Base-by-base conservation (phyloP, 2,888 invertebrate genomes). In the Gastracanthus pulcherrimus region DNA sequence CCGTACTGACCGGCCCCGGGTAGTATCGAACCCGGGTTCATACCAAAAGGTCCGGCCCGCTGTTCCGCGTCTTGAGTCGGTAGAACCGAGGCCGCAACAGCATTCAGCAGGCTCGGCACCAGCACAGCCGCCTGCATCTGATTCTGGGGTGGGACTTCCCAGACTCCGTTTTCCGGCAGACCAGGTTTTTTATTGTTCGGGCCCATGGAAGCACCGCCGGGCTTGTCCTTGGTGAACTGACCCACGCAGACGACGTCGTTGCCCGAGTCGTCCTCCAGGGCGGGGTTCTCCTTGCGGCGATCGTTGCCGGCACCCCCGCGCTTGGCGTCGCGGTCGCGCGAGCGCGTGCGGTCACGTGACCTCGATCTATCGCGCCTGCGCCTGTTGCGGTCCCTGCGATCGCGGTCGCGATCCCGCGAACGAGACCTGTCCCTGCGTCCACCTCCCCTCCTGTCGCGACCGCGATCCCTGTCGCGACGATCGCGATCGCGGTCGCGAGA, bases 391-490 rank as follows among this genome's bases (percentile, higher is more conserved):
- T 92, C 89, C 48, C 91, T 83, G 36, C 92, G 85, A 26, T 90
- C 91, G 26, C 93, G 89, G 51, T 94, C 94, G 31, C 95, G 91
- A 85, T 94, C 94, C 62, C 95, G 93, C 80, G 90, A 89, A 45
- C 92, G 83, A 74, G 91, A 90, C 0, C 92, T 87, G 16, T 92
- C 91, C 2, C 95, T 93, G 51, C 95, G 93, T 38, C 89, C 88
- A 9, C 90, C 86, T 36, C 90, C 87, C 34, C 89, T 85, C 66
- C 88, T 86, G 78, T 93, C 87, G 55, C 92, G 81, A 86, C 90
- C 92, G 79, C 90, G 92, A 87, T 88, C 93, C 80, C 88, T 92
- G 87, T 89, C 85, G 90, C 92, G 87, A 36, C 93, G 93, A 23
- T 93, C 92, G 23, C 95, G 80, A 51, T 85, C 86, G 85, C 91